Evolutionary conservation across 64 coral and sea anemone genomes (phyloP), one percentile per base, ranked within the genome.

Genomic region (Pachyseris speciosa): DNA sequence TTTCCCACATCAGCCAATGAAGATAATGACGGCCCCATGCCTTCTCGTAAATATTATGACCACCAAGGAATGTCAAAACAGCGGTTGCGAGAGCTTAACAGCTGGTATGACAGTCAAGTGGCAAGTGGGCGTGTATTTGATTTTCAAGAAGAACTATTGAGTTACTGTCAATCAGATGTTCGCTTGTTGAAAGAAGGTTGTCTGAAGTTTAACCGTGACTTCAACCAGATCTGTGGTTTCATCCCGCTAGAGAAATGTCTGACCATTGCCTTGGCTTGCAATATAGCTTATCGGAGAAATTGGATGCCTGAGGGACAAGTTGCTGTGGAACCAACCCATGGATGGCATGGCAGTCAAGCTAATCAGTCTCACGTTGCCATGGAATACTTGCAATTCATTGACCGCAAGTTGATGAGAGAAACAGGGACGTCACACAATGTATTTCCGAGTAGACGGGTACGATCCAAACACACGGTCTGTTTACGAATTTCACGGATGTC

Each of bases 401-500:
- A 5, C 19, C 17, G 1, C 37, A 47, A 15, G 1, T 7, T 27
- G 13, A 9, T 4, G 27, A 22, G 20, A 17, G 28, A 22, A 22
- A 84, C 17, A 37, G 11, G 4, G 11, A 6, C 43, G 4, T 45
- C 43, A 4, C 43, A 45, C n/a, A n/a, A n/a, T 6, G 43, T 11
- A 6, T 11, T 45, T 6, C 37, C 2, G 11, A 48, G 0, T 22
- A 61, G 10, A 80, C 27, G 76, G 76, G 12, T 80, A 33, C 34
- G 76, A 53, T 53, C 17, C 26, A 28, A 5, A 16, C 5, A 80
- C 76, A 4, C 1, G 19, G 5, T 30, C 45, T 25, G 22, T 52
- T 15, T 80, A 80, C 48, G 76, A 80, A 34, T 80, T 80, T 20
- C 43, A 80, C 34, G 76, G 76, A 2, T 80, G 76, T 36, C 57